Base-by-base conservation (phyloP, 2,113 vertebrate species). In the Erinaceus europaeus region DNA sequence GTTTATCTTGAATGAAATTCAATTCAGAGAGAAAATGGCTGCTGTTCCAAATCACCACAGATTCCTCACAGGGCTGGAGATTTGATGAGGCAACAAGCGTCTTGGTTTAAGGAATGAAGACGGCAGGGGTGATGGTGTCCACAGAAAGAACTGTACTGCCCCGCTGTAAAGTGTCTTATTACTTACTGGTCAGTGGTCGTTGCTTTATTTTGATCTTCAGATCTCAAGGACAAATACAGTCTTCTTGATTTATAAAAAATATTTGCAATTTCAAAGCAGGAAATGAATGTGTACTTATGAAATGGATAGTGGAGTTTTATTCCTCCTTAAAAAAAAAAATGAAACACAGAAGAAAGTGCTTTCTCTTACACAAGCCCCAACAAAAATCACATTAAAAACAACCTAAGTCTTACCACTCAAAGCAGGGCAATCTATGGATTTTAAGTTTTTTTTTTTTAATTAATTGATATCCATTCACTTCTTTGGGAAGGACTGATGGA, bases 201-300 rank as follows among this genome's bases (percentile, higher is more conserved):
- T 11, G 20, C 20, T 65, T 48, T 38, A 20, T 14, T 48, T 57
- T 64, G 72, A 73, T 53, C 20, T 42, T 79, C 6, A 3, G 34
- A 48, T 23, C 23, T 68, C 32, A 50, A 32, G 40, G 40, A 80
- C 5, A 7, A 53, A 73, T 34, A 73, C 27, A 32, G 27, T 88
- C 73, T 61, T 62, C 29, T 36, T 46, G 8, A 32, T 61, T 61
- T 57, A 20, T 23, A 55, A 61, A 44, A 80, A n/a, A 32, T 38
- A 34, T 25, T 9, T 84, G 25, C 40, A 55, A 40, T 89, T 86
- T 11, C 48, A 88, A 53, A 89, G 64, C 18, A 80, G 69, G 73
- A 82, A 53, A 14, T 72, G 32, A 4, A 55, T 85, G 65, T 75
- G 23, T 50, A 32, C 64, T 40, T 71, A 32, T 23, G 8, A 53